Base-by-base conservation (phyloP, 2,797 vertebrate species). In the Eulemur albifrons region DNA sequence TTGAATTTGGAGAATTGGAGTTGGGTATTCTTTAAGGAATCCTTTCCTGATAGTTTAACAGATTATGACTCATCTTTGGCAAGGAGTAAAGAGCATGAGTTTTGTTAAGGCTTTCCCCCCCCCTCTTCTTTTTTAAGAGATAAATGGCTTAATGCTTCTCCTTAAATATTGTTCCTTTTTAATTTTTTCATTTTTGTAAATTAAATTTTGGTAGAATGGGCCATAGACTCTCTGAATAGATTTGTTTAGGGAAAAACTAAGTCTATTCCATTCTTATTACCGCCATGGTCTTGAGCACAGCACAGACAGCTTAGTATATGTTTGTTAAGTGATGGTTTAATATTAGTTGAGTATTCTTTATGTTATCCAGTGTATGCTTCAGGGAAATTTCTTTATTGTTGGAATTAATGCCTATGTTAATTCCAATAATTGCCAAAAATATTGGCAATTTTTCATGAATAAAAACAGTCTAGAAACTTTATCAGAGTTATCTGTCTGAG, bases 41-140 rank as follows among this genome's bases (percentile, higher is more conserved):
- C 73, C 50, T 96, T 82, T 93, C 79, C 67, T 87, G 75, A 63
- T 69, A 89, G 65, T 86, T 96, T 85, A 96, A 73, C 57, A 75
- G 81, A 86, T 91, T 93, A 48, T 97, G 93, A 93, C 75, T 95
- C 85, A 92, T 95, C 75, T 94, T 96, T 97, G 94, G 81, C 38
- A 13, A 67, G 38, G 40, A 91, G 38, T 67, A 83, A 97, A 92
- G 82, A 95, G 45, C 43, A 61, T 77, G 73, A 83, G 89, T 89
- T 97, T 97, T 90, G 59, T 83, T 83, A 86, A 77, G 70, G 25
- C 75, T 76, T 93, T 72, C 21, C 4, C 38, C 38, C 4, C 4
- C n/a, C 38, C 4, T 5, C 38, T 38, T 38, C 38, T 38, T 38
- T 38, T 38, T 38, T 38, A 52, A 84, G 59, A 81, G 75, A n/a